Evolutionary conservation across 2,797 vertebrate species (phyloP), one percentile per base, ranked within the genome.

Genomic region (Microctenopoma steveboyesi): DNA sequence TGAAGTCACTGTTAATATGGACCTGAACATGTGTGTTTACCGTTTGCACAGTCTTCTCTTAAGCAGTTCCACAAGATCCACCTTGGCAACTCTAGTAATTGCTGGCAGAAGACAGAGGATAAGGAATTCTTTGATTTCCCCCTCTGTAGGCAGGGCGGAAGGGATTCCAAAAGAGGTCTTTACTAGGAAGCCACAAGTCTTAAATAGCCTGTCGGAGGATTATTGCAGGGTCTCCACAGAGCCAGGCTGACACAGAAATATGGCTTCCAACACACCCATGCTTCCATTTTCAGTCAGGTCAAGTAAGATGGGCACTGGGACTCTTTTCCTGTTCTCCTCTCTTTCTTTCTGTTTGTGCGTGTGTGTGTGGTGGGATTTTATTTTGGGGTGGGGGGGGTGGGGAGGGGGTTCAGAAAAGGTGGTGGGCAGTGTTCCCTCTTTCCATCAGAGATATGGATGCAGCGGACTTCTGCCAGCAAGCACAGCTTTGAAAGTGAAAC

Each of bases 401-500:
- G 71, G 67, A 30, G 53, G 82, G 90, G 78, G 85, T 91, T 81
- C 88, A 89, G 86, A 90, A 87, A 80, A 87, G 78, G 77, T 22
- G 57, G 59, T 74, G 89, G 80, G 93, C 90, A 93, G 92, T 87
- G 86, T 93, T 94, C 92, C 93, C 91, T 86, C 93, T 79, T 85
- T 83, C 82, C 82, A 84, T 83, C 82, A 81, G 89, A 93, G 94
- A 95, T 83, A 86, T 69, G 90, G 93, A 93, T 22, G 92, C 90
- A 85, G 91, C 88, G 81, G 81, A 88, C 76, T 74, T 91, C 89
- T 89, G 93, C 94, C 92, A 94, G 91, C 88, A 78, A 93, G 92
- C 91, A 85, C 82, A 83, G 92, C 94, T 95, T 96, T 96, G 94
- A 96, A 96, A 95, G 95, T 95, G 94, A 96, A 97, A 96, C 89